A percentile compares a stretch with the other conserved stretches of the same genome.
Conservation (phyloP, 2,113 vertebrate genomes). For the Otis tarda region DNA sequence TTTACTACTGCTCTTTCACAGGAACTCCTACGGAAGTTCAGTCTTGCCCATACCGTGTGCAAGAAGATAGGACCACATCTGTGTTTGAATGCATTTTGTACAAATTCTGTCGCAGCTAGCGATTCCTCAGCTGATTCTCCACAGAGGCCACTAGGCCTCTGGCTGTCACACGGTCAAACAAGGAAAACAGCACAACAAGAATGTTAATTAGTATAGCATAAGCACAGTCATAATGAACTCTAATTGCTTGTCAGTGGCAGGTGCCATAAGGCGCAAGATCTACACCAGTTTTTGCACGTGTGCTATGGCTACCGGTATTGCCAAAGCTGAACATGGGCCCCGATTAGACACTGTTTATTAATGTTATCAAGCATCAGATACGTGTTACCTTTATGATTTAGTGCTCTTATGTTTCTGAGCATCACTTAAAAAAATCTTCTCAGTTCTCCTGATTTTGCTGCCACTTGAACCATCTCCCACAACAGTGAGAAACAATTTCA, state of each 20-base stretch:
- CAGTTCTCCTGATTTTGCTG: constrained; percentile 11
- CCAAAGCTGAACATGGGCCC: background rate
- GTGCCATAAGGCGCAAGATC: constrained; percentile 69
- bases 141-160: constrained; percentile 65
- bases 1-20: background rate
- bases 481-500: constrained; percentile 73
- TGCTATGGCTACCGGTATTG: background rate
- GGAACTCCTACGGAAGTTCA: background rate
- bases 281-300: constrained; percentile 31
- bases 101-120: constrained; percentile 26
- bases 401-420: background rate
- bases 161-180: constrained; percentile 70
- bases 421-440: background rate
- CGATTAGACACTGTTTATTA: background rate
- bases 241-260: constrained; percentile 83
- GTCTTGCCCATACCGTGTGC: background rate
- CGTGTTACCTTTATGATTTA: background rate
- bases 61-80: constrained; percentile 15
- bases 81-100: constrained; percentile 8
- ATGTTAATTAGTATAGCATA: constrained; percentile 87
- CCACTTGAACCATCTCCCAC: constrained; percentile 19
- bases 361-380: background rate
- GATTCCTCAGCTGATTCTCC: constrained; percentile 64
- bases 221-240: constrained; percentile 83
- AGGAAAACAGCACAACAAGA: constrained; percentile 76